These are phyloP conservation scores for Olivierus martensii DNA, from an alignment of 1,140 invertebrate genomes.

Conservation along the genomic window DNA sequence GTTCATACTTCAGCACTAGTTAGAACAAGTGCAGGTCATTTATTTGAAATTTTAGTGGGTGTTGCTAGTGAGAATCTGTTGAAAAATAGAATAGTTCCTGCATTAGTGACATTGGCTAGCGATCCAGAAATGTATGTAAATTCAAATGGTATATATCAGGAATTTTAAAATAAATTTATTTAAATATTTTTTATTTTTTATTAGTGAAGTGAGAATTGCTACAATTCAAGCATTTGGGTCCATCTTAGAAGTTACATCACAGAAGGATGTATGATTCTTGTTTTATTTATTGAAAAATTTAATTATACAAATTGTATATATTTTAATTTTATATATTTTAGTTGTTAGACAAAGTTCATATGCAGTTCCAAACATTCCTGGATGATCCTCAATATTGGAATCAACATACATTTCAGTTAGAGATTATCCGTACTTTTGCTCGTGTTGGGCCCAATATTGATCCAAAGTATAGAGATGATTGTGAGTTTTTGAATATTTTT, in stretches of 20 bases:
- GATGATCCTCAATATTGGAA: constrained; percentile 38
- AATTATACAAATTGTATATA: not conserved
- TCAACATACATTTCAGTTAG: constrained; percentile 30
- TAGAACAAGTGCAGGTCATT: constrained; percentile 39
- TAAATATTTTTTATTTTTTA: constrained; percentile 9
- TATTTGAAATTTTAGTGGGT: constrained; percentile 44
- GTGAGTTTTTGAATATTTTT: constrained; percentile 26
- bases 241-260: constrained; percentile 43
- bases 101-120: constrained; percentile 51
- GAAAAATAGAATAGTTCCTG: constrained; percentile 45
- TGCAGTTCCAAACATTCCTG: constrained; percentile 52
- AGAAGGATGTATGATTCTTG: constrained; percentile 31
- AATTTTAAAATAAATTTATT: not conserved
- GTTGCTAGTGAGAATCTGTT: constrained; percentile 42
- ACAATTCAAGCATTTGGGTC: constrained; percentile 48
- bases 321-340: constrained; percentile 23
- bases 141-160: not conserved
- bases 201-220: constrained; percentile 44
- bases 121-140: constrained; percentile 48
- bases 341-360: constrained; percentile 51
- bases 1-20: constrained; percentile 47
- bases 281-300: not conserved
- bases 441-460: constrained; percentile 34
- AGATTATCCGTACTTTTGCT: constrained; percentile 32
- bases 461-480: constrained; percentile 35